These are phyloP conservation scores for Campoplex nolae DNA, from an alignment of 2,888 invertebrate species.

Conservation along the genomic window DNA sequence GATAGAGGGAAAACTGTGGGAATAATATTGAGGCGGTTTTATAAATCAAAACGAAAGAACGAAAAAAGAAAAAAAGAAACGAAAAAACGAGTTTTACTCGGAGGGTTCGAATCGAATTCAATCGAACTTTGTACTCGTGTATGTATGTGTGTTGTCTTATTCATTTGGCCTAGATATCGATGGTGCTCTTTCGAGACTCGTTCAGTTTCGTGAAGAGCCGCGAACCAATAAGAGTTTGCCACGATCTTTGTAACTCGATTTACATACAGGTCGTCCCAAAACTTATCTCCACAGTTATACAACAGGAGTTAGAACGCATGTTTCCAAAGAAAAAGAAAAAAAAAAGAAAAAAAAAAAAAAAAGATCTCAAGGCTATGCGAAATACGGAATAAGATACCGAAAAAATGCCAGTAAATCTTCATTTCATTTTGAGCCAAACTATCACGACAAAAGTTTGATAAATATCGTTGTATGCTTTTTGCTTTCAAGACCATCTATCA, in stretches of 20 bases:
- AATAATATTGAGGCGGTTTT: neutral
- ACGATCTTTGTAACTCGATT: constrained; percentile 14
- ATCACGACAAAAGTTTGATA: no score
- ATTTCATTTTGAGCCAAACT: no score
- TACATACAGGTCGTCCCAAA: neutral
- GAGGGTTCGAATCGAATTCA: neutral
- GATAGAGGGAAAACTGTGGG: neutral
- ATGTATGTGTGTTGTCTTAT: neutral
- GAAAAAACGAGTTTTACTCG: neutral
- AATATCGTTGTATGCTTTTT: no score
- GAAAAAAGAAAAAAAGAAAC: neutral
- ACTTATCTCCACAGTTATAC: neutral
- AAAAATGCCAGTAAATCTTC: no score
- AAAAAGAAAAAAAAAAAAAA: neutral
- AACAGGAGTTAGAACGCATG: neutral
- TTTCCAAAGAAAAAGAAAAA: neutral
- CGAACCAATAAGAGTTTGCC: constrained; percentile 45
- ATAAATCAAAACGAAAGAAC: neutral
- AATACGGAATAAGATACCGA: no score
- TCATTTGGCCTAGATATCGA: constrained; percentile 54
- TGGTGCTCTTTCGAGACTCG: constrained; percentile 43
- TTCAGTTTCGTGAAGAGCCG: constrained; percentile 39
- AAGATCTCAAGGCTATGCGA: neutral
- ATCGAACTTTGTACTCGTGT: neutral
- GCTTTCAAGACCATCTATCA: no score